These are phyloP conservation scores for Engraulis encrasicolus DNA, from an alignment of 2,113 vertebrate species.

Conservation along the genomic window DNA sequence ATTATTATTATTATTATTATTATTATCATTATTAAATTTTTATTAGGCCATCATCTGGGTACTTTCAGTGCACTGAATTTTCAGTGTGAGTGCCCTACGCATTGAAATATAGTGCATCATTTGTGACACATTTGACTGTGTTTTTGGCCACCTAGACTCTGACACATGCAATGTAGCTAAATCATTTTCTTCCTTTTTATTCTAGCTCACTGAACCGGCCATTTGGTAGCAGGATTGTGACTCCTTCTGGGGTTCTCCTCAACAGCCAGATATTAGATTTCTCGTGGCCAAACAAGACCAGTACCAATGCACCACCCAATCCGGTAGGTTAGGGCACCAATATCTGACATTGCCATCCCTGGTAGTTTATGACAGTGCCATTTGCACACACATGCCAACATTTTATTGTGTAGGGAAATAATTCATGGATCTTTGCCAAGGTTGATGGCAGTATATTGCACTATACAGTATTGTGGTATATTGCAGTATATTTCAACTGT, in stretches of 20 bases:
- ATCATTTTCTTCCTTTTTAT: constrained; percentile 8
- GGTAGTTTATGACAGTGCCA: background rate
- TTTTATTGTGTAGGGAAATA: too few relatives aligned
- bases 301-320: constrained; percentile 67
- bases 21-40: too few relatives aligned
- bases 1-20: too few relatives aligned
- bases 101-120: too few relatives aligned
- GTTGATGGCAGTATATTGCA: too few relatives aligned
- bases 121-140: too few relatives aligned
- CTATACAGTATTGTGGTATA: too few relatives aligned
- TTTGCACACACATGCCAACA: background rate
- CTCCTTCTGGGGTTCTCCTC: constrained; percentile 89
- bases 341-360: background rate
- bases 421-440: too few relatives aligned
- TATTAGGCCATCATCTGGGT: too few relatives aligned
- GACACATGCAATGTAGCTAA: background rate
- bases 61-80: too few relatives aligned
- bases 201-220: constrained; percentile 93
- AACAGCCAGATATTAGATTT: constrained; percentile 98
- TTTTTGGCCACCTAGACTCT: background rate
- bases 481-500: background rate
- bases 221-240: constrained; percentile 93
- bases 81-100: too few relatives aligned
- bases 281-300: constrained; percentile 90
- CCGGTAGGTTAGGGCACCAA: constrained; percentile 69